Evolutionary conservation across 2,797 vertebrate genomes (phyloP), one percentile per base, ranked within the genome.

Genomic region (Lepidocolaptes lacrymiger): DNA sequence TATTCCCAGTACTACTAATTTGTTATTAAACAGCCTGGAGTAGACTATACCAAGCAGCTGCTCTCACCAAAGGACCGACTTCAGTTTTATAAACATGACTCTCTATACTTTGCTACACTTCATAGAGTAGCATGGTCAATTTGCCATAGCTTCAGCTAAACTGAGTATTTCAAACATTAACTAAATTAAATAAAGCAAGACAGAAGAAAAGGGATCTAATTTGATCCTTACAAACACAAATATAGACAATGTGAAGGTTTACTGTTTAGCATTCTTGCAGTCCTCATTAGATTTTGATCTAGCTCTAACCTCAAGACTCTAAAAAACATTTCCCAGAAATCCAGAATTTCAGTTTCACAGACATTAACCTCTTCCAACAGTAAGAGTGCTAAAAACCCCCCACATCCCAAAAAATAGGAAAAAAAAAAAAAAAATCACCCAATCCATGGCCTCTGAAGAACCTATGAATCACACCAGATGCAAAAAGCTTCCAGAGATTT

Each of bases 381-480:
- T 5, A 39, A 68, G 20, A 48, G 0, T 15, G 6, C 3, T 3
- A 37, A 22, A 24, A 14, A 3, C 9, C 37, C 0, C 1, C 15
- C 7, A 71, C 3, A 67, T 54, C 6, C 23, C 39, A 48, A 46
- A 79, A 32, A 12, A 55, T 39, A 39, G 14, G 7, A 49, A 52
- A 30, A 52, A 6, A 30, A 49, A 10, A 11, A 16, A 44, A 2
- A 71, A 34, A 28, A 22, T 5, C 15, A 61, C 11, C n/a, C 27
- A 62, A 14, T 7, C 32, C 51, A 32, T 0, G 4, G 48, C 26
- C 61, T 83, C 56, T 69, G 20, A 66, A 85, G 36, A 73, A 27
- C 13, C 30, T 63, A 52, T 84, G 48, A 77, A 77, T 63, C 28
- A 46, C 5, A 58, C 6, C 54, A 59, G n/a, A 83, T 36, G 51